These are phyloP conservation scores for Esox lucius DNA, from an alignment of 2,797 vertebrate species.

Conservation along the genomic window DNA sequence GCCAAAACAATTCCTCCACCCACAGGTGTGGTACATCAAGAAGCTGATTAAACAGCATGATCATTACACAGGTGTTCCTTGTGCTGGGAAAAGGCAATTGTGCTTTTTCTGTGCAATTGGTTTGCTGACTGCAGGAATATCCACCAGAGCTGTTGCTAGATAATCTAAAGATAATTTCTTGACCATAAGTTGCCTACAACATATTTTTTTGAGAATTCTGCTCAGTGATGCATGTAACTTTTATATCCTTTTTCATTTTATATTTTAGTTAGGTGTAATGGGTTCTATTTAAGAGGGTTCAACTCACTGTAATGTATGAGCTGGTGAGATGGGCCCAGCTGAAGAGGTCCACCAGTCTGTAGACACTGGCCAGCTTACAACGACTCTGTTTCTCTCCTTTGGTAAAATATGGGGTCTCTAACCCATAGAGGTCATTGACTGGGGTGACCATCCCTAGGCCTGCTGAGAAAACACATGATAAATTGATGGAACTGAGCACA, in stretches of 20 bases:
- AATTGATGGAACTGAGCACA: background rate
- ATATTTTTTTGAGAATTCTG: too few relatives aligned
- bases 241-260: too few relatives aligned
- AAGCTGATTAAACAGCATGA: too few relatives aligned
- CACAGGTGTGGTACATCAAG: too few relatives aligned
- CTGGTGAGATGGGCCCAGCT: slow-evolving; percentile 91
- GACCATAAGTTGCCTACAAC: background rate
- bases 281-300: slow-evolving; percentile 35
- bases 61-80: too few relatives aligned
- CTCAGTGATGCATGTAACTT: too few relatives aligned
- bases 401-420: slow-evolving; percentile 82
- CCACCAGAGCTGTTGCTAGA: too few relatives aligned
- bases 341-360: slow-evolving; percentile 89
- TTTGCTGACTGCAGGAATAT: too few relatives aligned
- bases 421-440: slow-evolving; percentile 89
- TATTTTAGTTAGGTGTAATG: slow-evolving; percentile 15
- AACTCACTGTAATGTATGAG: slow-evolving; percentile 92
- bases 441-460: slow-evolving; percentile 87
- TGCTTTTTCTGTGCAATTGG: too few relatives aligned
- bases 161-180: background rate
- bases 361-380: slow-evolving; percentile 92
- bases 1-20: too few relatives aligned
- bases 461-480: slow-evolving; percentile 44
- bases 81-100: too few relatives aligned
- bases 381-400: slow-evolving; percentile 92